Evolutionary conservation across 2,797 vertebrate genomes (phyloP).

Genomic region (Silurus aristotelis): DNA sequence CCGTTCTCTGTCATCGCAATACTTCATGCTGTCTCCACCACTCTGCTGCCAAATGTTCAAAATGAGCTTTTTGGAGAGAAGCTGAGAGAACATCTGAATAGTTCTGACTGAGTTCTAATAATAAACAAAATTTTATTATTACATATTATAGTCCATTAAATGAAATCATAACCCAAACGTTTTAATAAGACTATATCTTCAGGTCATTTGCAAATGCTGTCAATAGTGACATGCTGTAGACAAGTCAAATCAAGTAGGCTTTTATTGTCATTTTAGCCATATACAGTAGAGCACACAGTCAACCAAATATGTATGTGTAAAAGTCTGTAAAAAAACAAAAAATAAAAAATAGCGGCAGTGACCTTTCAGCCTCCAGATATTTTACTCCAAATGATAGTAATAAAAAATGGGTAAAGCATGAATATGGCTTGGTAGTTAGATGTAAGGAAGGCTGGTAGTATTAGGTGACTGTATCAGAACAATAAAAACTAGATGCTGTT

Average conservation of each 20-base stretch:
- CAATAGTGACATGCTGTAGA: neutral
- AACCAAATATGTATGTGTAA: neutral
- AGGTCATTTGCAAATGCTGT: neutral
- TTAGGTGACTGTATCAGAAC: neutral
- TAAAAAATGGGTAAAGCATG: neutral
- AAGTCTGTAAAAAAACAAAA: neutral
- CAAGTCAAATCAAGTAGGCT: neutral
- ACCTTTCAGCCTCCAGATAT: neutral
- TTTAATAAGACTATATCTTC: neutral
- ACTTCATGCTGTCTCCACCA: constrained; percentile 74
- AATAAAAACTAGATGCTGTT: neutral
- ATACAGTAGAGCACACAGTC: neutral
- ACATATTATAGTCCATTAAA: constrained; percentile 37
- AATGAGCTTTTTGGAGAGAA: constrained; percentile 57
- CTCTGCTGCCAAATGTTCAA: constrained; percentile 65
- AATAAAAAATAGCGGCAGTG: neutral
- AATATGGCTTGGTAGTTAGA: neutral
- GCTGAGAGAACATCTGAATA: constrained; percentile 51
- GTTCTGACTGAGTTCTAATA: constrained; percentile 11
- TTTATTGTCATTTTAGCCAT: neutral
- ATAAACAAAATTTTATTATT: constrained; percentile 32
- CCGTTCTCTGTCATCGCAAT: constrained; percentile 73
- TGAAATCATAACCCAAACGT: constrained; percentile 18
- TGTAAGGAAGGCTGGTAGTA: neutral
- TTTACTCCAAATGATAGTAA: neutral